Conservation (phyloP, 1,140 invertebrate genomes). For the Bicyclus anynana region DNA sequence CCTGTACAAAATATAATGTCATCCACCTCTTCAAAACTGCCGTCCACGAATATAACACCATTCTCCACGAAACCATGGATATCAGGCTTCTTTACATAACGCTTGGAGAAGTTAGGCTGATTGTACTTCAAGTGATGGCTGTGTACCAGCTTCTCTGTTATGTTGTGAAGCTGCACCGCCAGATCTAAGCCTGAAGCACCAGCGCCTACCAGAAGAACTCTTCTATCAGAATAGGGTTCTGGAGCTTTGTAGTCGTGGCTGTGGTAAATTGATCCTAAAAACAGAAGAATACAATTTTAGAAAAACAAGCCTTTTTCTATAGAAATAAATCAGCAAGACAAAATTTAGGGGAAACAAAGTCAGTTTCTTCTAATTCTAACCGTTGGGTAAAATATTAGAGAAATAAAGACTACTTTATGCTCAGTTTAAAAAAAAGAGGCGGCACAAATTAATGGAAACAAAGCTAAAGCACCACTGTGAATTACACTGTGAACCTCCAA, state of each 20-base stretch:
- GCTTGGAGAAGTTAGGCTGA: constrained; percentile 79
- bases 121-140: constrained; percentile 80
- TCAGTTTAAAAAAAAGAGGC: too few relatives aligned
- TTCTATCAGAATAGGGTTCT: constrained; percentile 80
- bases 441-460: too few relatives aligned
- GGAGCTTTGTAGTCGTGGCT: constrained; percentile 91
- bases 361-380: too few relatives aligned
- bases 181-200: constrained; percentile 92
- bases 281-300: not conserved
- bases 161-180: constrained; percentile 83
- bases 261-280: constrained; percentile 79
- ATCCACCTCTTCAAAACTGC: constrained; percentile 80
- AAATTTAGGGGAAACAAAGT: too few relatives aligned
- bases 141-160: constrained; percentile 81
- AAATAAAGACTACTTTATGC: too few relatives aligned
- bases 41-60: constrained; percentile 80
- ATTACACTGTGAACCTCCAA: too few relatives aligned
- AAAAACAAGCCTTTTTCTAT: not conserved
- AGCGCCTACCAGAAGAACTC: constrained; percentile 89
- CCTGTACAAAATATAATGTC: constrained; percentile 89
- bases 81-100: constrained; percentile 82
- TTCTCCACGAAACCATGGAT: constrained; percentile 77
- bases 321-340: too few relatives aligned
- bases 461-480: too few relatives aligned
- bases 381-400: too few relatives aligned